Evolutionary conservation across 2,113 vertebrate genomes (phyloP).

Genomic region (Serinus canaria): DNA sequence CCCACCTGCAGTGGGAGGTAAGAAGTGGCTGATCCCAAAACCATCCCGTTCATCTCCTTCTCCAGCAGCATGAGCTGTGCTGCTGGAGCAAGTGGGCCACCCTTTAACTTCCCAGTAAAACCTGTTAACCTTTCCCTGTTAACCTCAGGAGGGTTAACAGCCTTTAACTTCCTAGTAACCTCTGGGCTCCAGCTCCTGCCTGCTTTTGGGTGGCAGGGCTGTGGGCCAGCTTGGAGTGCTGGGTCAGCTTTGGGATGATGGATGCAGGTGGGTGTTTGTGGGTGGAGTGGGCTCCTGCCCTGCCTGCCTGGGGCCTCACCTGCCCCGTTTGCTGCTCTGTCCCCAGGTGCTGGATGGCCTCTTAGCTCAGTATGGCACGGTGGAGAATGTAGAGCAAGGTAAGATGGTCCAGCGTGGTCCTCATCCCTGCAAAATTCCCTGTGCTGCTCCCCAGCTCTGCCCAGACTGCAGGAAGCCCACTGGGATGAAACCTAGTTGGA

Average conservation of each 20-base stretch:
- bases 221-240: background rate
- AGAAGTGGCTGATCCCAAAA: conserved; percentile 23
- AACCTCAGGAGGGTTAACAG: too few relatives aligned
- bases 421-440: background rate
- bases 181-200: background rate
- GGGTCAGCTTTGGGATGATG: background rate
- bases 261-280: background rate
- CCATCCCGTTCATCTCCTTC: background rate
- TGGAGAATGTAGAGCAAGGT: conserved; percentile 96
- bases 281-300: background rate
- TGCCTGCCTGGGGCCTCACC: background rate
- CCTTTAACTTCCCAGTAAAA: background rate
- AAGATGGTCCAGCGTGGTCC: background rate
- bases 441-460: accelerated
- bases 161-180: too few relatives aligned
- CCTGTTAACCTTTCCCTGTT: too few relatives aligned
- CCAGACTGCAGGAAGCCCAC: accelerated
- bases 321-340: background rate
- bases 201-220: background rate
- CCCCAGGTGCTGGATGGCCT: conserved; percentile 88
- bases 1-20: conserved; percentile 96
- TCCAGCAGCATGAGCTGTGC: background rate
- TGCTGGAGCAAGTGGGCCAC: background rate
- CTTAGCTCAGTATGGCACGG: conserved; percentile 88
- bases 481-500: background rate